Evolutionary conservation across 2,113 vertebrate species (phyloP), one percentile per base, ranked within the genome.

Genomic region (Cyprinus carpio): DNA sequence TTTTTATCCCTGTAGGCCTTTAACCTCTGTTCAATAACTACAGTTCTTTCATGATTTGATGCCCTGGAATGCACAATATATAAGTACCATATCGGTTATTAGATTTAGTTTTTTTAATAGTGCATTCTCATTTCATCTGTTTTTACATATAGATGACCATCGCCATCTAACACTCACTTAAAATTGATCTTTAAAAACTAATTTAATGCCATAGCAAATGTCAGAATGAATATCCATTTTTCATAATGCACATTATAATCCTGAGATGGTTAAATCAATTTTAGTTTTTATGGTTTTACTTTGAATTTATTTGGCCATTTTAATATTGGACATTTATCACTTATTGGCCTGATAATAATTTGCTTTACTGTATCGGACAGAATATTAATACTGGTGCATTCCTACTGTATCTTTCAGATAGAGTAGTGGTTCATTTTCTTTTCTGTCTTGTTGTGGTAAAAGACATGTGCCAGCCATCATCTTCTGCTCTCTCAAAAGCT

Each of bases 401-500:
- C 23, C 12, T 1, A 46, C 23, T 74, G 9, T 56, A 12, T 56
- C 10, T 34, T 11, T 77, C 10, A 56, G 4, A 23, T 3, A 23
- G 27, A 27, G 6, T 23, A 20, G 65, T 40, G 23, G 9, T n/a
- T 71, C 1, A 5, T 37, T 37, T 9, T 4, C 64, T 29, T 6
- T 27, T 27, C 11, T 40, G 67, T 69, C 54, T 58, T 58, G 16
- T 37, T 69, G 67, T 40, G 67, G 20, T 40, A 40, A 40, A 12
- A 40, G 2, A 12, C 67, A 69, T 37, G 65, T 4, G 16, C 4
- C 65, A 69, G 8, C 18, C 75, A 23, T 84, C 58, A 40, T 84
- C 69, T 69, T 69, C 49, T 69, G 81, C 84, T 88, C 82, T 83
- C 72, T 72, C 78, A 83, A 15, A 20, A 72, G n/a, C 76, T 4